Base-by-base conservation (phyloP, 2,888 invertebrate species). In the Mesopsocus fuscifrons region DNA sequence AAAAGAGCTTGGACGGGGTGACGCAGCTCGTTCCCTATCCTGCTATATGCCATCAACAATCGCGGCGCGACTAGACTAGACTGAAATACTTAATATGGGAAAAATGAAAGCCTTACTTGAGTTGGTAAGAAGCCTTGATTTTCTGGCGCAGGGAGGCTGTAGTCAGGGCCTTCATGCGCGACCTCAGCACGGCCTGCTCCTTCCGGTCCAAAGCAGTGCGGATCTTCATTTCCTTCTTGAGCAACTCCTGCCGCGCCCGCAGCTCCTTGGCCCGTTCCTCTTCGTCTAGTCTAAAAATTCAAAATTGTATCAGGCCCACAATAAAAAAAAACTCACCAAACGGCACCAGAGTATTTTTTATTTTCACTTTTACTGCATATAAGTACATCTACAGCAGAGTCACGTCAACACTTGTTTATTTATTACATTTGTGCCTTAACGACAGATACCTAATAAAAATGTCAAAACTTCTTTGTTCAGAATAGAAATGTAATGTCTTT, bases 231-330 rank as follows among this genome's bases (percentile, higher is more conserved):
- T 38, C 38, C n/a, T 38, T 38, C 4, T 6, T 38, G 3, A 20
- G 6, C 8, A 38, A 4, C 20, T 20, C 16, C 11, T 38, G 18
- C 20, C 38, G 17, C 21, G 20, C 17, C 21, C n/a, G 16, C 16
- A 38, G 13, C 20, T 38, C 38, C 21, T 18, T 38, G 17, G 17
- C 20, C 11, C 6, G 17, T 17, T 38, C 38, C 20, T 38, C 38
- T 5, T 38, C 38, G 15, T 18, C 20, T 38, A 38, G 20, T 18
- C 38, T 38, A 4, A 18, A 38, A 38, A n/a, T n/a, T n/a, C n/a
- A n/a, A n/a, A n/a, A n/a, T n/a, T n/a, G 17, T 16, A 33, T 6
- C 4, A 33, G 17, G 17, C 5, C 15, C 5, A 33, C 15, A 33
- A 33, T 6, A 33, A 33, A 33, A 5, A 33, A 33, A 9, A 33